Conservation (phyloP, 1,140 invertebrate genomes). For the Ectropis grisescens region DNA sequence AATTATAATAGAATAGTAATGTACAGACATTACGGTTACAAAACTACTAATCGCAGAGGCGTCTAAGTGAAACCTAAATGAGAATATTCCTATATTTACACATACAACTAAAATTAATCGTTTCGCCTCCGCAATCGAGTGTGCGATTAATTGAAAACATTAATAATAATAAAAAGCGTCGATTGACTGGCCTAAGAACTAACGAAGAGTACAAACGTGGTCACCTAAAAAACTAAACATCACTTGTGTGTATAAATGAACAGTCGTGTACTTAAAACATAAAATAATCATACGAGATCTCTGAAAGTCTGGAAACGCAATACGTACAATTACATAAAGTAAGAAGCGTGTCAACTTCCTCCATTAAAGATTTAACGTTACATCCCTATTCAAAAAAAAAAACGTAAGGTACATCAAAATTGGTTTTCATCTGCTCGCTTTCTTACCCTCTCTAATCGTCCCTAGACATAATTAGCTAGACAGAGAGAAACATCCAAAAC, state of each 20-base stretch:
- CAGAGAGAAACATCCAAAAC: neutral
- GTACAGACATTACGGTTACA: too few species aligned
- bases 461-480: neutral
- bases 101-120: constrained; percentile 11
- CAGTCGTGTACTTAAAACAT: constrained; percentile 54
- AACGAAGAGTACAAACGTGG: constrained; percentile 16
- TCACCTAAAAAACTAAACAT: constrained; percentile 38
- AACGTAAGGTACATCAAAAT: neutral
- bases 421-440: too few species aligned
- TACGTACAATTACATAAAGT: constrained; percentile 51
- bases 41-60: constrained; percentile 41
- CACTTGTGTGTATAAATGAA: constrained; percentile 45
- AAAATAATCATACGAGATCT: constrained; percentile 65
- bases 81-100: constrained; percentile 44
- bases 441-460: neutral
- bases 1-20: constrained; percentile 37
- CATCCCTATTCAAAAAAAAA: neutral
- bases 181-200: constrained; percentile 26
- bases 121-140: constrained; percentile 23
- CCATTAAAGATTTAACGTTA: neutral
- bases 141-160: constrained; percentile 15
- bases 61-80: constrained; percentile 30
- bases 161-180: constrained; percentile 16
- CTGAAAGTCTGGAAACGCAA: constrained; percentile 65
- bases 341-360: constrained; percentile 22